A percentile compares a stretch with the other conserved stretches of the same genome.
Evolutionary conservation across 2,797 vertebrate genomes (phyloP).

Genomic region (Phataginus tetradactyla): DNA sequence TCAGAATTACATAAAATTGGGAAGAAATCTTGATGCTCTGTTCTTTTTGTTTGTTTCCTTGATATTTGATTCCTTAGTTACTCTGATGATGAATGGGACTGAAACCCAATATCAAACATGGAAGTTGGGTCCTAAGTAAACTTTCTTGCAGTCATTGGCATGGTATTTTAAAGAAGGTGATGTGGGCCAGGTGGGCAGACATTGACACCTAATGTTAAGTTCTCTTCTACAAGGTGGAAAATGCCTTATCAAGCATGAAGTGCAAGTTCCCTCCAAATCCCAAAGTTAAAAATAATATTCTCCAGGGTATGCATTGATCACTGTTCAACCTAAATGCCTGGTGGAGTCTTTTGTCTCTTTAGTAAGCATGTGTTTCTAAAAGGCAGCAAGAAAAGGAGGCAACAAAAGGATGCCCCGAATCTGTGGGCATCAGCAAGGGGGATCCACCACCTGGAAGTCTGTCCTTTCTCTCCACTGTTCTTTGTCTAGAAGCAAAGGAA

Average conservation of each 20-base stretch:
- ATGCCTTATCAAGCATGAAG: constrained; percentile 13
- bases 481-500: not conserved
- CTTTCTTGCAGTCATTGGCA: not conserved
- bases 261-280: not conserved
- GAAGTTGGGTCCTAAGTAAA: not conserved
- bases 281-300: constrained; percentile 40
- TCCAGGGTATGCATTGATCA: not conserved
- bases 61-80: not conserved
- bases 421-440: not conserved
- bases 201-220: not conserved
- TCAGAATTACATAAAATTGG: not conserved
- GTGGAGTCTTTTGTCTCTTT: not conserved
- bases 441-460: not conserved
- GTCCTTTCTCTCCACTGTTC: not conserved
- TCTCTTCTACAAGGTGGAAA: constrained; percentile 11
- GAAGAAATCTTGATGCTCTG: not conserved
- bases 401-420: not conserved
- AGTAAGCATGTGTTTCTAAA: not conserved
- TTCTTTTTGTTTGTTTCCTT: not conserved
- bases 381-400: not conserved
- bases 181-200: not conserved
- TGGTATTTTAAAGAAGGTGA: not conserved
- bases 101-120: not conserved
- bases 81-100: not conserved
- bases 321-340: not conserved